Evolutionary conservation across 2,797 vertebrate species (phyloP), one percentile per base, ranked within the genome.

Genomic region (Stomatorhinus walkeri): DNA sequence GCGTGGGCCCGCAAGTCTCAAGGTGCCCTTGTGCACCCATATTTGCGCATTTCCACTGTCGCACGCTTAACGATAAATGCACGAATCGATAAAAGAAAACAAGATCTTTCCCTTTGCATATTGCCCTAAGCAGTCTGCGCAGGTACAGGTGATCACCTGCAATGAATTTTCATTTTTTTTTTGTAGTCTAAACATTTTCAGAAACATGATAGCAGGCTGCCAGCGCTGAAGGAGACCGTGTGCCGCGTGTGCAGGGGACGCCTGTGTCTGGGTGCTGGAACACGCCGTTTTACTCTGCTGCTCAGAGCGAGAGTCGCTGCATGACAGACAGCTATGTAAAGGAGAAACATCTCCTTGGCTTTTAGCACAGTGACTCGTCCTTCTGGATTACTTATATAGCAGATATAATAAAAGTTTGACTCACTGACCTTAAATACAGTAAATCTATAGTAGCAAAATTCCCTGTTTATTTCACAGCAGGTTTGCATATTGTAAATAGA

Each of bases 201-300:
- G 94, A 94, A 96, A 96, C 94, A 88, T 92, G 94, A 96, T 94
- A 93, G 93, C 93, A 92, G 90, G 56, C 93, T 93, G 92, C 94
- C 92, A 93, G 95, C 93, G 95, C 96, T 96, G 94, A 96, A 94
- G 94, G 94, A 95, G 94, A 90, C 92, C 92, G 94, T 93, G 89
- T 84, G 90, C 89, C 90, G 93, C 89, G 91, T 91, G 92, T 4
- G 40, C 3, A 43, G 40, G 40, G 3, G 40, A 43, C 40, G 40
- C 40, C 40, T 43, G 40, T 43, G 40, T 43, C 40, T 43, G 36
- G 19, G n/a, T 32, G 88, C 90, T 79, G 90, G 92, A 90, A 90
- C 81, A 46, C 22, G 43, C 43, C 81, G 43, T 51, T 49, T 48
- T 49, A 51, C 43, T 14, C 81, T 85, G 48, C 48, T 84, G 43